Base-by-base conservation (phyloP, 2,113 vertebrate genomes). In the Nerophis ophidion region DNA sequence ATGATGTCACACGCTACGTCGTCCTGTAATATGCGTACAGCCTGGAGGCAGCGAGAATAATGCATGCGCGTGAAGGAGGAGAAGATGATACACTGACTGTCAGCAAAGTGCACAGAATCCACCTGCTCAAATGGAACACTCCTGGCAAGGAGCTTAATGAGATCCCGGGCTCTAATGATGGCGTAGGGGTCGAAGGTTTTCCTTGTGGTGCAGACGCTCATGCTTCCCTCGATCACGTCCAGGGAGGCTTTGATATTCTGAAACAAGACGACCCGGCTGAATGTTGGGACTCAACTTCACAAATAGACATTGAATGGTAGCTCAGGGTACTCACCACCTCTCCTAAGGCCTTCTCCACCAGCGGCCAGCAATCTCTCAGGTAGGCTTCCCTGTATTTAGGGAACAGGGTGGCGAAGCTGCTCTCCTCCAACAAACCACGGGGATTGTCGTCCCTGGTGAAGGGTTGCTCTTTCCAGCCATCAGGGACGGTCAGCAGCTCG, bases 91-190 rank as follows among this genome's bases (percentile, higher is more conserved):
- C n/a, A 36, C 14, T 13, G 14, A 13, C 33, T n/a, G 5, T 17
- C 16, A n/a, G 26, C 12, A 8, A 7, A 5, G 6, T 57, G 35
- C 3, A 11, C 19, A 6, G 4, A 19, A 15, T 19, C 6, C 66
- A 98, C 97, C 92, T 99, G 97, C 63, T 99, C 95, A 81, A 97
- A 99, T 0, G 95, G 93, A 58, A 99, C 95, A 0, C 97, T 99
- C 76, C 96, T 90, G 57, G 95, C 93, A 59, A 99, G 73, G 15
- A 99, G 90, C 72, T 97, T 99, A 83, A 99, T 93, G 60, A 99
- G 86, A 68, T 99, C 97, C 86, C 97, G 91, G 38, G 93, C 95
- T 73, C 93, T 91, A 36, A 99, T 79, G 48, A 99, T 93, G 52
- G 89, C 79, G 60, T 95, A 98, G 0, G 96, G 97, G 77, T 99